phyloP scores from a whole-genome alignment of 2,113 vertebrate genomes.

The Tamias sibiricus region DNA sequence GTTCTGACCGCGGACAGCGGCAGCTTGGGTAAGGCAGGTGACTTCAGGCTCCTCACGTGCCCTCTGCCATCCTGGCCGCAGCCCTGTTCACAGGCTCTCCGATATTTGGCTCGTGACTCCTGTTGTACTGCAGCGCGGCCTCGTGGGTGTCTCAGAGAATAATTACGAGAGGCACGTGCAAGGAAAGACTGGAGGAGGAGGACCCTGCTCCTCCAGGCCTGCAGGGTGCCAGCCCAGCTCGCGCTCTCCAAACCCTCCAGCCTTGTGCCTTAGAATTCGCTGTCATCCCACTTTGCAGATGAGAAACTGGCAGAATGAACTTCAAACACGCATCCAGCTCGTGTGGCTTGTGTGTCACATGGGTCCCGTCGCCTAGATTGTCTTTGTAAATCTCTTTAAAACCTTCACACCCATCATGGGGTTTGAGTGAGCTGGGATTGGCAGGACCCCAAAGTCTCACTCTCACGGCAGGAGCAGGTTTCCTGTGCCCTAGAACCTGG shows the following conservation, averaged over 20 bases:
- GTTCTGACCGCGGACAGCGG: neutral
- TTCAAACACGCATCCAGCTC: neutral
- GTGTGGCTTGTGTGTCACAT: neutral
- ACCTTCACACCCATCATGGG: neutral
- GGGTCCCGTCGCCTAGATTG: neutral
- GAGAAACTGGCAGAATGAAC: neutral
- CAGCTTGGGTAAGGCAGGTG: neutral
- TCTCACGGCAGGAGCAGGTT: neutral
- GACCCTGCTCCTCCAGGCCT: no score
- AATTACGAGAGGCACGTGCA: rapidly evolving
- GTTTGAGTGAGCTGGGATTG: neutral
- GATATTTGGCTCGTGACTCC: neutral
- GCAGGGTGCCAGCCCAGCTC: neutral
- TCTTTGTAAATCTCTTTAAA: no score
- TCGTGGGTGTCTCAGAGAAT: no score
- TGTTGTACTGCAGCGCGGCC: neutral
- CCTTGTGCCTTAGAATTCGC: neutral
- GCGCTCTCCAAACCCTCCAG: neutral
- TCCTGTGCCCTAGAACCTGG: neutral
- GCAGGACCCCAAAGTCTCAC: neutral
- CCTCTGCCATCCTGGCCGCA: neutral
- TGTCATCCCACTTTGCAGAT: no score
- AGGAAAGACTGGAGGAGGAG: no score
- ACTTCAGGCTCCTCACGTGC: neutral
- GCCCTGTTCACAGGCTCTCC: neutral